Evolutionary conservation across 2,113 vertebrate species (phyloP).

Genomic region (Axis porcinus): DNA sequence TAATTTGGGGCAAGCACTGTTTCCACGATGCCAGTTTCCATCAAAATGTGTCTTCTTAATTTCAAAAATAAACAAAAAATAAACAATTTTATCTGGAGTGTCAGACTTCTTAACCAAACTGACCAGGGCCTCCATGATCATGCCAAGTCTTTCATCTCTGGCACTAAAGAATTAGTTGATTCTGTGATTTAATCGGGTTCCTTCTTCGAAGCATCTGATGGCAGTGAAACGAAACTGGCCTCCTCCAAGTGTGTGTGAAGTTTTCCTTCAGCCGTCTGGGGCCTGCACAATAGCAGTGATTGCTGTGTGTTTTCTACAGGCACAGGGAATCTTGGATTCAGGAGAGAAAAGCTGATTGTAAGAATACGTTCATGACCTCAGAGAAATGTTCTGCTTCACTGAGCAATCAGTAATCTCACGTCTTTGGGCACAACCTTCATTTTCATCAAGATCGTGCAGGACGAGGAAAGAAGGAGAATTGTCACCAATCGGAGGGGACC

Average conservation of each 20-base stretch:
- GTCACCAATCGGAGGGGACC: not conserved
- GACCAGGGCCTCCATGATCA: not conserved
- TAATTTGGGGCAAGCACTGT: not conserved
- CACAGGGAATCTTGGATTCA: rapidly evolving
- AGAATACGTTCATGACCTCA: not conserved
- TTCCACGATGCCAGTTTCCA: rapidly evolving
- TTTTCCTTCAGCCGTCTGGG: not conserved
- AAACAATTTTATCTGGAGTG: not conserved
- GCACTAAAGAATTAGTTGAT: not conserved
- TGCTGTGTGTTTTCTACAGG: no score
- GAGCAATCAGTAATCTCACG: rapidly evolving
- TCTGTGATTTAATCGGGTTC: not conserved
- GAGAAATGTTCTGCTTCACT: not conserved
- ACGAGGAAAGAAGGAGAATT: not conserved
- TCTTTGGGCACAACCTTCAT: not conserved
- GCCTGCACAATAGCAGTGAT: rapidly evolving
- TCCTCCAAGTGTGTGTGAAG: not conserved
- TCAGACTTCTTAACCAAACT: no score
- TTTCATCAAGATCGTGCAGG: not conserved
- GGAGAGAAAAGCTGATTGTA: not conserved
- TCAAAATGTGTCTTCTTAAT: not conserved
- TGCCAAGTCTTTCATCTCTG: not conserved
- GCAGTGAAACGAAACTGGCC: not conserved
- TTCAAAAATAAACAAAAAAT: not conserved
- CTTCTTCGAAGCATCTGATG: not conserved